Conservation (phyloP, 2,888 invertebrate genomes). For the Euspilapteryx auroguttella region DNA sequence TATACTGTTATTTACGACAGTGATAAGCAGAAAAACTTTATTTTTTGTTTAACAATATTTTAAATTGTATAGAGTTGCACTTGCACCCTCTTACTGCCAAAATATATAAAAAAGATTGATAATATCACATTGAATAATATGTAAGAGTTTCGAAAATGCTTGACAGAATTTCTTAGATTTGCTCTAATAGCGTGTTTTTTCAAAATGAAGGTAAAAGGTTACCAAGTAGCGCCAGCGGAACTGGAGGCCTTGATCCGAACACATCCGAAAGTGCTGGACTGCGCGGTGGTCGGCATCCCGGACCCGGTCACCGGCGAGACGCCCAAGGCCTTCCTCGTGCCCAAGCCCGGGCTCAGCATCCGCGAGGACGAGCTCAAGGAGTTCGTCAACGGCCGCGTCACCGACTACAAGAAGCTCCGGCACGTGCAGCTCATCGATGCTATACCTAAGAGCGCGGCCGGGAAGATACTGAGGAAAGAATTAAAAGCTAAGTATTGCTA, state of each 20-base stretch:
- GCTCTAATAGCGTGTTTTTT: no score
- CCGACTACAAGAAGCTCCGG: conserved; percentile 70
- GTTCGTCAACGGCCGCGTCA: conserved; percentile 69
- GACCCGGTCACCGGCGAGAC: conserved; percentile 72
- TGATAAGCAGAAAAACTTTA: no score
- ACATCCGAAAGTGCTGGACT: conserved; percentile 77
- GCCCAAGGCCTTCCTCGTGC: conserved; percentile 74
- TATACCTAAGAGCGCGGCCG: conserved; percentile 76
- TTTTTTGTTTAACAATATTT: no score
- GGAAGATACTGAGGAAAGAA: conserved; percentile 73
- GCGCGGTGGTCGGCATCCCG: conserved; percentile 82
- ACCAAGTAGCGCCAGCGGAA: conserved; percentile 88
- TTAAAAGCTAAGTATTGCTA: conserved; percentile 53
- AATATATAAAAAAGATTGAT: no score
- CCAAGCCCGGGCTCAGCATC: conserved; percentile 35
- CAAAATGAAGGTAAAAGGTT: conserved; percentile 65
- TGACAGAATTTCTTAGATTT: no score
- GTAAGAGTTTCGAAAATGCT: no score
- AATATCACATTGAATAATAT: no score
- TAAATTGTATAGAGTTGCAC: no score
- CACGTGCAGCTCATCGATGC: conserved; percentile 67
- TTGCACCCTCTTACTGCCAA: no score
- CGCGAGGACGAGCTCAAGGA: conserved; percentile 62
- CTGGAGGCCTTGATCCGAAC: conserved; percentile 73
- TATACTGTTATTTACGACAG: no score